phyloP scores from a whole-genome alignment of 2,797 vertebrate species.

The Karalla daura region DNA sequence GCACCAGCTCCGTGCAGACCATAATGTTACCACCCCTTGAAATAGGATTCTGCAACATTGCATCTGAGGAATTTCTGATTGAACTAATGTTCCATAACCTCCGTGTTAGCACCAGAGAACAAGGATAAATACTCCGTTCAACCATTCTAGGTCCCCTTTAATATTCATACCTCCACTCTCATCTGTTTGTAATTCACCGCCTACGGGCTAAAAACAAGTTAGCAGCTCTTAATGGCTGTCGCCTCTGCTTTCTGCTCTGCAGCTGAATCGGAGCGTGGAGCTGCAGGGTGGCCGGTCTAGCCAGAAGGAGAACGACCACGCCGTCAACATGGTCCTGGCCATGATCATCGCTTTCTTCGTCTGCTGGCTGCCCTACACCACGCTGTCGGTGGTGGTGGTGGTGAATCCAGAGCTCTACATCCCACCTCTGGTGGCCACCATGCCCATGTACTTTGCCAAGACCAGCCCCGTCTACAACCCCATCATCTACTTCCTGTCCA shows the following conservation, averaged over 20 bases:
- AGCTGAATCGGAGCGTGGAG: slow-evolving; percentile 85
- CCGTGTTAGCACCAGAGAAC: too few relatives aligned
- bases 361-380: slow-evolving; percentile 85
- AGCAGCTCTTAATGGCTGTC: slow-evolving; percentile 32
- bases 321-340: slow-evolving; percentile 78
- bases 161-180: slow-evolving; percentile 8
- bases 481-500: slow-evolving; percentile 84
- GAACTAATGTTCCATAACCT: too few relatives aligned
- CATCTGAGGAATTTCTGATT: too few relatives aligned
- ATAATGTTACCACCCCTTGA: too few relatives aligned
- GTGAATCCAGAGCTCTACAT: slow-evolving; percentile 78
- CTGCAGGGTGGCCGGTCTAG: slow-evolving; percentile 77
- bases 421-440: slow-evolving; percentile 80
- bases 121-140: too few relatives aligned
- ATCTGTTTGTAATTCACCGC: slow-evolving; percentile 20
- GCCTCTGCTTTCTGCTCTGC: slow-evolving; percentile 19
- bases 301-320: slow-evolving; percentile 77
- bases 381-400: slow-evolving; percentile 80
- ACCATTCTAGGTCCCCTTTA: too few relatives aligned
- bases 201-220: slow-evolving; percentile 10
- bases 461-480: slow-evolving; percentile 85
- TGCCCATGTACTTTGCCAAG: slow-evolving; percentile 86
- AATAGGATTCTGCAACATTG: too few relatives aligned
- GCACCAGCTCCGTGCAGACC: too few relatives aligned
- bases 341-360: slow-evolving; percentile 82